These are phyloP conservation scores for Andrena camellia DNA, from an alignment of 2,888 invertebrate genomes.

Conservation along the genomic window DNA sequence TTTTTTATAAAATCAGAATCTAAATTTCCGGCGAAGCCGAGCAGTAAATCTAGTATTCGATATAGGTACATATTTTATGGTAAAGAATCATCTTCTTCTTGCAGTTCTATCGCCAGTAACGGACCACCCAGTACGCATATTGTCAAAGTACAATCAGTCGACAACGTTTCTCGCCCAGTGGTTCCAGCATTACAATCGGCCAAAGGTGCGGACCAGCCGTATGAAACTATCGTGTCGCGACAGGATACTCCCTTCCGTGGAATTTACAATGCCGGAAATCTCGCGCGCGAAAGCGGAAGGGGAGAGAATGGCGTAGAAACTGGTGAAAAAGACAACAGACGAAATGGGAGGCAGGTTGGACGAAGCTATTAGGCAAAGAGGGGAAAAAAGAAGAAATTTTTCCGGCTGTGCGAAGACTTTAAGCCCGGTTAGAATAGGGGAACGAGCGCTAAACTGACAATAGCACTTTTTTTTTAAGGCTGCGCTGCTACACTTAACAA, in stretches of 20 bases:
- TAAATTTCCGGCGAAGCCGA: too few relatives aligned
- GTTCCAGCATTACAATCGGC: not conserved
- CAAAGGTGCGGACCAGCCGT: constrained; percentile 9
- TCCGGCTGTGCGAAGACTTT: constrained; percentile 52
- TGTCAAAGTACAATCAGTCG: too few relatives aligned
- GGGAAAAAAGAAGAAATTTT: constrained; percentile 54
- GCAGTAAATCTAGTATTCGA: too few relatives aligned
- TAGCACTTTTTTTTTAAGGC: constrained; percentile 72
- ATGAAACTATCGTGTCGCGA: constrained; percentile 41
- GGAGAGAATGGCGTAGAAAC: constrained; percentile 40
- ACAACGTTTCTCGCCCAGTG: not conserved
- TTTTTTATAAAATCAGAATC: too few relatives aligned
- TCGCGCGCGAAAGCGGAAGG: constrained; percentile 51
- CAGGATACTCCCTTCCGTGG: constrained; percentile 32
- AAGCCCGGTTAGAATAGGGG: constrained; percentile 55
- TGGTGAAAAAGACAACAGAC: constrained; percentile 39
- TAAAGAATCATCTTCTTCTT: too few relatives aligned
- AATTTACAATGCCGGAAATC: constrained; percentile 60
- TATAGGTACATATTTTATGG: too few relatives aligned
- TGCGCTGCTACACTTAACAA: constrained; percentile 73
- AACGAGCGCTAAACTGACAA: constrained; percentile 78
- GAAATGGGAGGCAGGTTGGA: constrained; percentile 24
- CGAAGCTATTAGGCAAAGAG: constrained; percentile 52
- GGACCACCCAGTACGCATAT: too few relatives aligned
- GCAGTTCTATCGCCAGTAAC: too few relatives aligned